Evolutionary conservation across 2,113 vertebrate species (phyloP).

Genomic region (Dipodomys merriami): DNA sequence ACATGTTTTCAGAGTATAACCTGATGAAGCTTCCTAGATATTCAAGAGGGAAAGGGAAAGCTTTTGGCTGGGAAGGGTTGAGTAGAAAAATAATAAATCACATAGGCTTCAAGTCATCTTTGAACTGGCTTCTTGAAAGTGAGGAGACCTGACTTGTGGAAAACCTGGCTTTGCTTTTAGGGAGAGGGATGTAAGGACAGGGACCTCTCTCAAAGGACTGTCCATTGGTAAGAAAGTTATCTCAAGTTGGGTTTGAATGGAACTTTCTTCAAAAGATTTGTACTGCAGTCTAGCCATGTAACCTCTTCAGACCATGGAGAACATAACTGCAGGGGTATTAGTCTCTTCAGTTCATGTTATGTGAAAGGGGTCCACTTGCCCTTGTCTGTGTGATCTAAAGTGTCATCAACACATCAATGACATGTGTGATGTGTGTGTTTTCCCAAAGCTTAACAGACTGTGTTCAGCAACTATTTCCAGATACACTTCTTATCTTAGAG

Average conservation of each 20-base stretch:
- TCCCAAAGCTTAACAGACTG: background rate
- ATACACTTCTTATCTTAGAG: background rate
- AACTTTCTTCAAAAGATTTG: background rate
- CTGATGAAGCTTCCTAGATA: background rate
- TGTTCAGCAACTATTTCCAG: background rate
- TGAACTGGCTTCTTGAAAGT: background rate
- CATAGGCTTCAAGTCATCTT: background rate
- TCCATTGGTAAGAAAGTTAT: background rate
- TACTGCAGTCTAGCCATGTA: background rate
- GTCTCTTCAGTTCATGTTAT: background rate
- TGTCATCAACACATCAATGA: background rate
- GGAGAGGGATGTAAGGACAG: too few relatives aligned
- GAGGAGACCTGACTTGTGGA: background rate
- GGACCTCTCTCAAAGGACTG: background rate
- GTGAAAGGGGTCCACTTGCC: background rate
- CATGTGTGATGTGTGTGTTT: background rate
- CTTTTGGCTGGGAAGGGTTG: background rate
- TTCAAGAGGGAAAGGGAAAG: background rate
- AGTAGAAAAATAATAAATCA: background rate
- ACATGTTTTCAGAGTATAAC: background rate
- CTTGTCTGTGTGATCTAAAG: fast-evolving
- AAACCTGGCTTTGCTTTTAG: background rate
- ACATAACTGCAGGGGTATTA: too few relatives aligned
- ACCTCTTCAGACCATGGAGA: too few relatives aligned
- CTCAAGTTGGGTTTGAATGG: background rate